Conservation (phyloP, 2,797 vertebrate species). For the Eospalax fontanierii region DNA sequence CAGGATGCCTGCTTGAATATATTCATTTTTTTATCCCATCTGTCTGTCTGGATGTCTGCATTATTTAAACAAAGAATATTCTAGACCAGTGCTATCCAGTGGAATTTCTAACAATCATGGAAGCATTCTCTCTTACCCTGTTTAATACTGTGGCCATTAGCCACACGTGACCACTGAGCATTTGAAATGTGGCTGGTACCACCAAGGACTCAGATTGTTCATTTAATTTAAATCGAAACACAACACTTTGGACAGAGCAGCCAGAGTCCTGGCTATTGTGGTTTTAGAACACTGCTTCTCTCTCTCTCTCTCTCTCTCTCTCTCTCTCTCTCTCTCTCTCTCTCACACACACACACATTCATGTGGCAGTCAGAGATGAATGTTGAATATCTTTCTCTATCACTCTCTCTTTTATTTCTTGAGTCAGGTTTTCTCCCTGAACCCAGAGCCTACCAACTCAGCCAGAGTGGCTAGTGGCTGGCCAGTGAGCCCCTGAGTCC, state of each 20-base stretch:
- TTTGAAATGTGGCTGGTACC: not conserved
- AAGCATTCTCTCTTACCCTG: not conserved
- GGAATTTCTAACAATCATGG: not conserved
- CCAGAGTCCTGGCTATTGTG: too few species aligned
- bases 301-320: too few species aligned
- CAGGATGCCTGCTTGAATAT: not conserved
- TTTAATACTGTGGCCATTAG: not conserved
- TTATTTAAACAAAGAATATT: not conserved
- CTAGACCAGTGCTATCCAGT: not conserved
- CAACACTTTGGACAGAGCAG: too few species aligned
- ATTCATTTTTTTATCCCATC: not conserved
- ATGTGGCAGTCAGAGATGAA: not conserved
- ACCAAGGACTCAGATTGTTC: not conserved
- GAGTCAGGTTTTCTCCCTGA: not conserved
- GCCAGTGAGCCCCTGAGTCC: not conserved
- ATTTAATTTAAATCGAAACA: slow-evolving; percentile 16
- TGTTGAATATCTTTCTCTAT: not conserved
- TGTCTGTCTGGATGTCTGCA: not conserved
- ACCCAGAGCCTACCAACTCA: not conserved
- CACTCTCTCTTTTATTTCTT: not conserved
- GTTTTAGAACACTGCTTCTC: not conserved
- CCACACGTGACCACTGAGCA: not conserved
- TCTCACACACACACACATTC: not conserved
- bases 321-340: too few species aligned
- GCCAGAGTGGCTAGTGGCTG: not conserved